These are phyloP conservation scores for Origma solitaria DNA, from an alignment of 2,113 vertebrate genomes.

Conservation along the genomic window DNA sequence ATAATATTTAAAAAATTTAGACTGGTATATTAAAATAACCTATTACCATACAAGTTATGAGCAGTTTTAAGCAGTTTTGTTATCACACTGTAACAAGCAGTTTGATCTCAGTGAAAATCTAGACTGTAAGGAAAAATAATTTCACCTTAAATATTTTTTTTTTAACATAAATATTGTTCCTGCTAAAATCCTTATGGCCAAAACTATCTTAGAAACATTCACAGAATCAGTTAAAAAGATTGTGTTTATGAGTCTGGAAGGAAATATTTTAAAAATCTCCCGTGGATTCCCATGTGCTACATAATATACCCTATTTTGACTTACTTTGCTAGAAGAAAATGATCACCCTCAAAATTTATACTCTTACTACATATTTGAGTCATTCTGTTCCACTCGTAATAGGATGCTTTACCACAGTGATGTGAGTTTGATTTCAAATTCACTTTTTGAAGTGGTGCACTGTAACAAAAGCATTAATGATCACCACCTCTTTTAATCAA, in stretches of 20 bases:
- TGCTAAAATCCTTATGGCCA: neutral
- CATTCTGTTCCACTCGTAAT: neutral
- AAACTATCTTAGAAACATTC: neutral
- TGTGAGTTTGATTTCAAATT: neutral
- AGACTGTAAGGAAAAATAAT: neutral
- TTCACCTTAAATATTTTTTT: neutral
- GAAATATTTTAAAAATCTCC: neutral
- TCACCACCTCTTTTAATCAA: neutral
- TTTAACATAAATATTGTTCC: neutral
- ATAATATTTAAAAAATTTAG: neutral
- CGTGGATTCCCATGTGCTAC: neutral
- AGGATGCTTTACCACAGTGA: neutral
- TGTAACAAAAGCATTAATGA: neutral
- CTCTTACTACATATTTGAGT: neutral
- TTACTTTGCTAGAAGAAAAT: neutral
- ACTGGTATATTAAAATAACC: neutral
- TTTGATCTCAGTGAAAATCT: neutral
- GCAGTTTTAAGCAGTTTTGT: neutral
- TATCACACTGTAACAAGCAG: neutral
- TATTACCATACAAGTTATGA: neutral
- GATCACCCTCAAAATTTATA: neutral
- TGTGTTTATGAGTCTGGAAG: neutral
- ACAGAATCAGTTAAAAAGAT: neutral
- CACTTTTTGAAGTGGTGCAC: neutral
- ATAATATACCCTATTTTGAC: neutral